A percentile compares a stretch with the other conserved stretches of the same genome.
These are phyloP conservation scores for Gadopsis marmoratus DNA, from an alignment of 2,797 vertebrate genomes.

Conservation along the genomic window DNA sequence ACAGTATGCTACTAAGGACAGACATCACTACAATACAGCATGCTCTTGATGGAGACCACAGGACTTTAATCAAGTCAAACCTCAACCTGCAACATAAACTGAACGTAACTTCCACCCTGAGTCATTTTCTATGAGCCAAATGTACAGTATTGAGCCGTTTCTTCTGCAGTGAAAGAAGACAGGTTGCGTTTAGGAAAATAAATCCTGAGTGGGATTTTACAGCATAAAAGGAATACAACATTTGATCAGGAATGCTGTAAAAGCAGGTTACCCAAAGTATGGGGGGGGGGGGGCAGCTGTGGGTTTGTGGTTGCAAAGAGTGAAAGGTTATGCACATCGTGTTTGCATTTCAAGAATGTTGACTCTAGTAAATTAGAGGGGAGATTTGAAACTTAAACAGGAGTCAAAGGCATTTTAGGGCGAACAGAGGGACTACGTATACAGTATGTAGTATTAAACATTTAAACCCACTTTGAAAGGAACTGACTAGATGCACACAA, in stretches of 20 bases:
- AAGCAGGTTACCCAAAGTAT: constrained; percentile 4
- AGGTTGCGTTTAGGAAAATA: constrained; percentile 6
- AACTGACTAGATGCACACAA: neutral
- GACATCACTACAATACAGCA: constrained; percentile 1
- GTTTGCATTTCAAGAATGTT: constrained; percentile 20
- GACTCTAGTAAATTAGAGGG: constrained; percentile 36
- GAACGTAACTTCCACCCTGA: constrained; percentile 21
- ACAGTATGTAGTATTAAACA: neutral
- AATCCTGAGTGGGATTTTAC: constrained; percentile 27
- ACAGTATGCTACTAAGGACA: constrained; percentile 5
- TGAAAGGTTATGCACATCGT: constrained; percentile 30
- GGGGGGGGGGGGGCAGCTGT: neutral
- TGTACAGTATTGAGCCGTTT: constrained; percentile 15
- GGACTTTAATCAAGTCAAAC: constrained; percentile 12
- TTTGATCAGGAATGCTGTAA: constrained; percentile 10
- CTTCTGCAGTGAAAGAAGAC: neutral
- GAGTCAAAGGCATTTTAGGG: neutral
- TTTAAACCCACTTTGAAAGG: neutral
- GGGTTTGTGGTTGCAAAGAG: constrained; percentile 25
- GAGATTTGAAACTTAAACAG: constrained; percentile 20
- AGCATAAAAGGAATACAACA: constrained; percentile 6
- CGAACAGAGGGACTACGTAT: neutral
- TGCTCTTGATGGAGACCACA: constrained; percentile 33
- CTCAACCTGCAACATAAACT: constrained; percentile 21
- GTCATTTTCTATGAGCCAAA: constrained; percentile 6